Conservation (phyloP, 2,888 invertebrate genomes). For the Dorcus parallelipipedus region DNA sequence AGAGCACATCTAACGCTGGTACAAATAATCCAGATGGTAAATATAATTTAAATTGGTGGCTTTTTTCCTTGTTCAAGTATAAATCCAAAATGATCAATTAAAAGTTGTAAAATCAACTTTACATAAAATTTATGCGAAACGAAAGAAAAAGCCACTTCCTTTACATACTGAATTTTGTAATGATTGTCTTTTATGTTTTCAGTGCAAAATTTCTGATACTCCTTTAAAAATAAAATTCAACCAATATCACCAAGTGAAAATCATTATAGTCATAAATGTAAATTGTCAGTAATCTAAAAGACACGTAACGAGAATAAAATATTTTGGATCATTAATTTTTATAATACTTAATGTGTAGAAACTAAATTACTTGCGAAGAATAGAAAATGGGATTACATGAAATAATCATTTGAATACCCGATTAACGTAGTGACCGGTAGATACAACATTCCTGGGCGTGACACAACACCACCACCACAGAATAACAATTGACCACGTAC, state of each 20-base stretch:
- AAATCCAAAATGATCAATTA: neutral
- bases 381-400: slow-evolving; percentile 22
- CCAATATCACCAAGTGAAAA: too few species aligned
- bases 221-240: too few species aligned
- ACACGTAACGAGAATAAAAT: too few species aligned
- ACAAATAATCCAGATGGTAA: slow-evolving; percentile 89
- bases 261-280: too few species aligned
- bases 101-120: neutral
- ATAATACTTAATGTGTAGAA: slow-evolving; percentile 1
- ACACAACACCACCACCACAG: slow-evolving; percentile 42
- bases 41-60: slow-evolving; percentile 29
- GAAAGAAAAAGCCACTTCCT: too few species aligned
- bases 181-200: too few species aligned
- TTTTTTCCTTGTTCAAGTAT: neutral
- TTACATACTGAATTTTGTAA: too few species aligned
- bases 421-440: slow-evolving; percentile 32
- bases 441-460: slow-evolving; percentile 46
- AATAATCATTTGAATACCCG: slow-evolving; percentile 29
- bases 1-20: slow-evolving; percentile 74
- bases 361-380: slow-evolving; percentile 10
- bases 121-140: too few species aligned
- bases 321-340: neutral
- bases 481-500: slow-evolving; percentile 48
- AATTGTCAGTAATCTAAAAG: too few species aligned
- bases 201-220: too few species aligned